Evolutionary conservation across 1,140 invertebrate genomes (phyloP), one percentile per base, ranked within the genome.

Genomic region (Camponotus pennsylvanicus): DNA sequence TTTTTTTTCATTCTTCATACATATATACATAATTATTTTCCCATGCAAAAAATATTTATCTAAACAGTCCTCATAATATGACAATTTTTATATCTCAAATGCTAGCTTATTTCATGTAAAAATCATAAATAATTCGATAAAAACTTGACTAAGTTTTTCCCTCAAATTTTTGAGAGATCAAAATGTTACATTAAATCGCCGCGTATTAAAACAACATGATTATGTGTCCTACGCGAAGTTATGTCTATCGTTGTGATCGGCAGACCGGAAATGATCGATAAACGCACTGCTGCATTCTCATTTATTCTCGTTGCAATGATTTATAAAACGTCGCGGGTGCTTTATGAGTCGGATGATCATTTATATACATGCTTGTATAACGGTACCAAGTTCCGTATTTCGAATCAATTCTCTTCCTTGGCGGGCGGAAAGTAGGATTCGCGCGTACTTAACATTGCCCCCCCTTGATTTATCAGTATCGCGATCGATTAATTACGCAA

Each of bases 401-500:
- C 55, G 42, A 75, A 83, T 75, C 69, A 75, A 75, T 83, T 83
- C 67, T 32, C 18, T 59, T 69, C 4, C 5, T 5, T 32, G 37
- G 11, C 69, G 27, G 13, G 4, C 69, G 79, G 37, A 83, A 83
- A 75, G 79, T 59, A 73, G 42, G 8, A 63, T 75, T 63, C 52
- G 40, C 67, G 40, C 67, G 55, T 73, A 79, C 9, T 83, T 75
- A 82, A 82, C 67, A 15, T 40, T 40, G 78, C 15, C 11, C 42
- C 42, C 13, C 8, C 32, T 83, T 83, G 55, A 83, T 83, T 83
- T 83, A 83, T 83, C 55, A 70, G 37, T 8, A 8, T 40, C 21
- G 69, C 27, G 69, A 27, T 32, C 79, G 32, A 75, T 83, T 83
- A 83, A 83, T 73, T 75, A 75, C n/a, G 18, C 40, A 13, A 27